Percentiles rank a stretch among this genome's conserved stretches.
phyloP scores from a whole-genome alignment of 2,113 vertebrate genomes.

The Cervus canadensis region DNA sequence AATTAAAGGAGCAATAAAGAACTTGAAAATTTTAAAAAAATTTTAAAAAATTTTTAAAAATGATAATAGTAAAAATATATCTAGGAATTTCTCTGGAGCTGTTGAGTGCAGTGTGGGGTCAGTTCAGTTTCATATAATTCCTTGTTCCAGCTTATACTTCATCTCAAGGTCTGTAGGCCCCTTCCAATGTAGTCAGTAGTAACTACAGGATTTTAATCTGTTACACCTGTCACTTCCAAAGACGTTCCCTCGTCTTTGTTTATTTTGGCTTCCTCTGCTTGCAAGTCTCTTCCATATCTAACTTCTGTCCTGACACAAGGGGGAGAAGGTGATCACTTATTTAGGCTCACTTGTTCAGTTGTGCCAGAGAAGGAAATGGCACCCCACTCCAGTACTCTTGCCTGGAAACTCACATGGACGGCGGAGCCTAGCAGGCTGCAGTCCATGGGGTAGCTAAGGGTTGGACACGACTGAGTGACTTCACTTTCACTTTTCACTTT shows the following conservation, averaged over 20 bases:
- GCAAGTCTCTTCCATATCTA: background rate
- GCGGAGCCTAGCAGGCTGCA: too few species aligned
- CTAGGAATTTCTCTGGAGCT: background rate
- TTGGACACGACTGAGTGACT: too few species aligned
- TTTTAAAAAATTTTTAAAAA: background rate
- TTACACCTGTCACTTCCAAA: background rate
- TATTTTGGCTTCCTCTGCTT: background rate
- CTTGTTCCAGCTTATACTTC: background rate
- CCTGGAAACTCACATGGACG: too few species aligned
- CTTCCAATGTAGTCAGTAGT: background rate
- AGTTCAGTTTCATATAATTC: background rate
- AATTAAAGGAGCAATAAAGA: background rate
- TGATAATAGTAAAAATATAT: background rate
- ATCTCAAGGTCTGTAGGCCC: background rate
- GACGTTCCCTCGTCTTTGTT: background rate
- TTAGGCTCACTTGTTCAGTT: background rate
- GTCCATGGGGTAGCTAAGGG: too few species aligned
- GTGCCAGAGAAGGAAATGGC: background rate
- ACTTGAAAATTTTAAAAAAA: accelerated
- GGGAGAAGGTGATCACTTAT: background rate
- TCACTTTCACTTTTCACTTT: too few species aligned
- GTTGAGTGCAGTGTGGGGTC: background rate
- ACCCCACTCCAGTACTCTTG: too few species aligned
- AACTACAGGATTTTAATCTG: background rate
- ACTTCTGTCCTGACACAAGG: background rate